Percentiles rank a stretch among this genome's conserved stretches.
phyloP scores from a whole-genome alignment of 2,113 vertebrate genomes.

The Phoenicopterus ruber region DNA sequence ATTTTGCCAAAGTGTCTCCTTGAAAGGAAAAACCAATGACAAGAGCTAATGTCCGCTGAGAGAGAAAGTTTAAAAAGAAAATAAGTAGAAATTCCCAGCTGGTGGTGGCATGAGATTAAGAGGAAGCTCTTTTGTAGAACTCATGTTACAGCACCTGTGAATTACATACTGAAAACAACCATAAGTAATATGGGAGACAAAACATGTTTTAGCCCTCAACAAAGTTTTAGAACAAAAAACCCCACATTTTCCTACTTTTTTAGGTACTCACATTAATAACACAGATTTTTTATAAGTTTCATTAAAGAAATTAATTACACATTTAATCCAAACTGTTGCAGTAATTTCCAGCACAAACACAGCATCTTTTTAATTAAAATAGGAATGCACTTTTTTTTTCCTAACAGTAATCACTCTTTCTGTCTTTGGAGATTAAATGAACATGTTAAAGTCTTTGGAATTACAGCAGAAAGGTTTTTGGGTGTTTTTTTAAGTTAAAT shows the following conservation, averaged over 20 bases:
- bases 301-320: constrained; percentile 36
- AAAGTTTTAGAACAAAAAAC: background rate
- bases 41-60: background rate
- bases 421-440: constrained; percentile 47
- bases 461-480: background rate
- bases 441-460: constrained; percentile 22
- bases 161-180: background rate
- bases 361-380: constrained; percentile 56
- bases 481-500: background rate
- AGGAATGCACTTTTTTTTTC: background rate
- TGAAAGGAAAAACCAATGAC: background rate
- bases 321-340: constrained; percentile 1
- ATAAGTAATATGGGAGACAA: background rate
- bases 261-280: background rate
- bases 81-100: background rate
- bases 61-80: background rate
- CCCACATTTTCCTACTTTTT: background rate
- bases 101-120: background rate
- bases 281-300: background rate
- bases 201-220: background rate
- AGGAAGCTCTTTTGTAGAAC: background rate
- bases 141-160: background rate
- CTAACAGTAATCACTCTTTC: constrained; percentile 4
- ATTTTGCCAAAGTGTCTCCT: background rate
- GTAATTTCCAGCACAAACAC: constrained; percentile 14